These are phyloP conservation scores for Eucera pruinosa DNA, from an alignment of 2,888 invertebrate species.

Conservation along the genomic window DNA sequence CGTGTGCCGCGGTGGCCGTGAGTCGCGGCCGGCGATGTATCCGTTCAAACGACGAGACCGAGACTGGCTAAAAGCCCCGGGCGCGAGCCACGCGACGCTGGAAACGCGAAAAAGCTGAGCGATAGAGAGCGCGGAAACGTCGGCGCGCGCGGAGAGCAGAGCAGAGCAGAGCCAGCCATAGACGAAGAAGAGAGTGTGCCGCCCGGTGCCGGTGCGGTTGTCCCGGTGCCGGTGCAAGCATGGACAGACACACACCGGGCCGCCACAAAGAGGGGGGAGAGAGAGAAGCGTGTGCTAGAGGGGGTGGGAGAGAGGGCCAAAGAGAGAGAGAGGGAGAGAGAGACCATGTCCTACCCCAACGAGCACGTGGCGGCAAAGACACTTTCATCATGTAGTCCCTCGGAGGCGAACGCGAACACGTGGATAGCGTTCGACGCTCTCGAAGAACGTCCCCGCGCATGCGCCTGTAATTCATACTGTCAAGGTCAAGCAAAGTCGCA, in stretches of 20 bases:
- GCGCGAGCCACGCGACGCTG: slow-evolving; percentile 8
- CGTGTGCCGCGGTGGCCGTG: background rate
- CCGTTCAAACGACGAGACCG: slow-evolving; percentile 11
- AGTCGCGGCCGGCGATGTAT: background rate
- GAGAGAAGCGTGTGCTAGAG: slow-evolving; percentile 43
- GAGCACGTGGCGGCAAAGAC: slow-evolving; percentile 77
- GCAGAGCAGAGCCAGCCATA: too few relatives aligned
- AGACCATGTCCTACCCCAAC: slow-evolving; percentile 81
- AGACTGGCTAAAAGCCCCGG: slow-evolving; percentile 14
- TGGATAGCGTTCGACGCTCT: slow-evolving; percentile 77
- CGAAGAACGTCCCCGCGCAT: slow-evolving; percentile 78
- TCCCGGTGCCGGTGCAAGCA: slow-evolving; percentile 68
- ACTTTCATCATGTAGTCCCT: slow-evolving; percentile 78
- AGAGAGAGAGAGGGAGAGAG: slow-evolving; percentile 52
- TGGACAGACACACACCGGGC: slow-evolving; percentile 59
- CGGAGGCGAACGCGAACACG: slow-evolving; percentile 78
- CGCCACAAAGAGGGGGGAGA: slow-evolving; percentile 62
- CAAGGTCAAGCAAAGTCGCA: slow-evolving; percentile 74
- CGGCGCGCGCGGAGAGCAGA: slow-evolving; percentile 22
- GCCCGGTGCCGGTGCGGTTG: too few relatives aligned
- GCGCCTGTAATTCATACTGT: slow-evolving; percentile 71
- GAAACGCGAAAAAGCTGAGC: slow-evolving; percentile 31
- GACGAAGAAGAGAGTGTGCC: slow-evolving; percentile 41
- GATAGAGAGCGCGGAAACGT: slow-evolving; percentile 36
- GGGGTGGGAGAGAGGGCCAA: slow-evolving; percentile 14